A percentile compares a stretch with the other conserved stretches of the same genome.
These are phyloP conservation scores for Brassicogethes aeneus DNA, from an alignment of 2,888 invertebrate genomes.

Conservation along the genomic window DNA sequence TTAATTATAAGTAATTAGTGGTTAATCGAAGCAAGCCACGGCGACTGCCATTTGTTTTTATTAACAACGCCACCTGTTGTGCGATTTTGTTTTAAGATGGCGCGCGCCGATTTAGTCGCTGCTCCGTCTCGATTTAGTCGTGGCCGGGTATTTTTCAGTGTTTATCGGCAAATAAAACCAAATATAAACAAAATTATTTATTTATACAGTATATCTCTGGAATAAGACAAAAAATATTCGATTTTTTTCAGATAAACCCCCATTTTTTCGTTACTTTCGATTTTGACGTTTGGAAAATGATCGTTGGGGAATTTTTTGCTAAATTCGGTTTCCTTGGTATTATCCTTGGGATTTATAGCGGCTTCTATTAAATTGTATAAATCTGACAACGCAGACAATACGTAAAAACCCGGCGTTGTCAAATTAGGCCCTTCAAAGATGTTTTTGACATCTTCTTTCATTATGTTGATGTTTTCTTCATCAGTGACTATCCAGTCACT, in stretches of 20 bases:
- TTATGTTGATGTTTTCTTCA: conserved; percentile 46
- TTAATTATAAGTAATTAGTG: too few relatives aligned
- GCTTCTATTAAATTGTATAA: conserved; percentile 46
- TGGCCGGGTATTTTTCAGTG: too few relatives aligned
- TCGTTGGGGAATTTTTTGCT: conserved; percentile 50
- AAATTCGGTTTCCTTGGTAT: conserved; percentile 33
- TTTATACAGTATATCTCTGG: too few relatives aligned
- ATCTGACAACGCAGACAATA: conserved; percentile 60
- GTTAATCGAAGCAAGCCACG: too few relatives aligned
- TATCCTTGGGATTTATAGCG: conserved; percentile 35
- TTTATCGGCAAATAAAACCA: too few relatives aligned
- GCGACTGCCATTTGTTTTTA: too few relatives aligned
- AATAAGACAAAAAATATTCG: conserved; percentile 62
- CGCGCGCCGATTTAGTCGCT: too few relatives aligned
- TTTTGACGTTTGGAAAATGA: conserved; percentile 41
- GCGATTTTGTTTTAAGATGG: too few relatives aligned
- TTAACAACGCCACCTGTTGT: too few relatives aligned
- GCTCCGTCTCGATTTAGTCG: too few relatives aligned
- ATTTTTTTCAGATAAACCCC: conserved; percentile 55
- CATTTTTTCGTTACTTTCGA: conserved; percentile 46
- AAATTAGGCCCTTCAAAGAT: conserved; percentile 54
- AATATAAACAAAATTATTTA: too few relatives aligned
- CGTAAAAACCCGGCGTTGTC: conserved; percentile 47
- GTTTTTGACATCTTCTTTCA: conserved; percentile 52
- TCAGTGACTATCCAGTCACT: conserved; percentile 49